These are phyloP conservation scores for Lampris incognitus DNA, from an alignment of 2,113 vertebrate species.

Conservation along the genomic window DNA sequence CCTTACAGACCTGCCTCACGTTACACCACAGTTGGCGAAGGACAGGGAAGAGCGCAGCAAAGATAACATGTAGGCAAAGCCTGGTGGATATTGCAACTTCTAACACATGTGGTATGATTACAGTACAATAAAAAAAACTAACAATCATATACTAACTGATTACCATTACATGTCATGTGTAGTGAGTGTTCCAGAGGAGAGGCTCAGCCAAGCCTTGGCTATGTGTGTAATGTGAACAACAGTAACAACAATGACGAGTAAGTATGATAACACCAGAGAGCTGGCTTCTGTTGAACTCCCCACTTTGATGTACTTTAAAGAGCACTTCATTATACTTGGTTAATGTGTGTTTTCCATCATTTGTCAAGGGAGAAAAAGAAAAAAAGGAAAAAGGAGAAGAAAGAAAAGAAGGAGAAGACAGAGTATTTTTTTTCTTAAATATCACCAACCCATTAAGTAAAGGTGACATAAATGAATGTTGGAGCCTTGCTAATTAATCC, in stretches of 20 bases:
- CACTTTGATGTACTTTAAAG: background rate
- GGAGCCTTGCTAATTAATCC: background rate
- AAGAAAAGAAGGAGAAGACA: conserved; percentile 85
- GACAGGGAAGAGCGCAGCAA: conserved; percentile 51
- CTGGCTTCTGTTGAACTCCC: background rate
- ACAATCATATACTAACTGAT: conserved; percentile 6
- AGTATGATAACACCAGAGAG: conserved; percentile 51
- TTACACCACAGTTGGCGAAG: conserved; percentile 16
- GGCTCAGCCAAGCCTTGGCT: conserved; percentile 62
- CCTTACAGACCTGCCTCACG: conserved; percentile 28
- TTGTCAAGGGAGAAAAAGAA: conserved; percentile 51
- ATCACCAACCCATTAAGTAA: background rate
- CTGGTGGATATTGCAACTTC: background rate
- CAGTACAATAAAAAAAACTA: background rate
- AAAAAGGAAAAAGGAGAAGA: conserved; percentile 73
- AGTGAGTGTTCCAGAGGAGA: conserved; percentile 74
- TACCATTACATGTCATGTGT: background rate
- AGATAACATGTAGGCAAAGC: conserved; percentile 51
- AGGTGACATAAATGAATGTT: background rate
- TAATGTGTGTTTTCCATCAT: conserved; percentile 24
- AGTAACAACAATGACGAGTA: conserved; percentile 92
- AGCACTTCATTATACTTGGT: background rate
- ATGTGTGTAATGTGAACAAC: conserved; percentile 87
- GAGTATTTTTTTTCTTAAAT: conserved; percentile 51
- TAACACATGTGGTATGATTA: background rate